Percentiles rank a stretch among this genome's conserved stretches.
phyloP scores from a whole-genome alignment of 2,797 vertebrate genomes.

The Otolemur crassicaudatus region DNA sequence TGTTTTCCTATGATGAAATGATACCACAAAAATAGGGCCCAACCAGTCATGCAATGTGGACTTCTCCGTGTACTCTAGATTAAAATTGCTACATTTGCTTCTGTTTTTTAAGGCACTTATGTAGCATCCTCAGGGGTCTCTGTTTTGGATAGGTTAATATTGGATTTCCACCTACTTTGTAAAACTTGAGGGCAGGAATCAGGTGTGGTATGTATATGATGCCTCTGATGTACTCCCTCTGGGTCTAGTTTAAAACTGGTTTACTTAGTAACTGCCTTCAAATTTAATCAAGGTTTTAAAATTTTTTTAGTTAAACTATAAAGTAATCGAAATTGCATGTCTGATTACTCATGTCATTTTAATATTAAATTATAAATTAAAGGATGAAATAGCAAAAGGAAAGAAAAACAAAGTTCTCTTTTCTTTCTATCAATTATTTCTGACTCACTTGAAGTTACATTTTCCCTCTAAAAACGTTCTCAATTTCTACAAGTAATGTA shows the following conservation, averaged over 20 bases:
- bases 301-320: conserved; percentile 15
- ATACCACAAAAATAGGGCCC: background rate
- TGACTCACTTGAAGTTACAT: background rate
- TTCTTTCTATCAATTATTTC: conserved; percentile 14
- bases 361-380: conserved; percentile 39
- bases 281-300: background rate
- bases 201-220: background rate
- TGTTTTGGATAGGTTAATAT: background rate
- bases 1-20: conserved; percentile 14
- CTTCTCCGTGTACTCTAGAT: background rate
- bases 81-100: conserved; percentile 22
- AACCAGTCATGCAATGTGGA: background rate
- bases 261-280: background rate
- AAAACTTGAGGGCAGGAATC: background rate
- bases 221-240: background rate
- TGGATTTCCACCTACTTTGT: conserved; percentile 14
- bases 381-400: background rate
- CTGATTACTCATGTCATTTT: background rate
- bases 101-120: background rate
- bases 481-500: background rate
- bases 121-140: background rate
- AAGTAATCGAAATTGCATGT: background rate
- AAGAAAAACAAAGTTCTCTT: background rate
- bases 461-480: background rate
- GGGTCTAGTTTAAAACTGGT: background rate